Conservation (phyloP, 92 coral and sea anemone genomes). For the Zoanthus solanderi region DNA sequence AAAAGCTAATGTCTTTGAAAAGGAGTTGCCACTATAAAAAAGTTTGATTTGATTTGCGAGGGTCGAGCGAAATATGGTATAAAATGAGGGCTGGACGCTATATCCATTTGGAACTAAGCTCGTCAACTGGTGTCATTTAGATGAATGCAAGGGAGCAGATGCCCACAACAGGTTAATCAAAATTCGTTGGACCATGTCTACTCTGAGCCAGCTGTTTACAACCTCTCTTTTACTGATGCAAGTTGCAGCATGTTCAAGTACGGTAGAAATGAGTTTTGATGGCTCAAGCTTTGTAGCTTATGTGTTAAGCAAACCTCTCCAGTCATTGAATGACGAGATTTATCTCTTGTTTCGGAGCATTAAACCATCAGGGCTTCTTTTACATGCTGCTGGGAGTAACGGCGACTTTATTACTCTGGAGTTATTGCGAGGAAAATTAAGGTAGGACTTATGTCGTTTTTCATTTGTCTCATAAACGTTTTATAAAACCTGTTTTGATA, state of each 20-base stretch:
- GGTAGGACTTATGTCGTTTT: slow-evolving; percentile 66
- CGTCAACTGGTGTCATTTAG: slow-evolving; percentile 33
- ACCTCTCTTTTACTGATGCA: slow-evolving; percentile 15
- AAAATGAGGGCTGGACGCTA: slow-evolving; percentile 26
- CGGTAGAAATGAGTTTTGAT: slow-evolving; percentile 70
- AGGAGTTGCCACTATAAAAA: slow-evolving; percentile 42
- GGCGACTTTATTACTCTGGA: slow-evolving; percentile 93
- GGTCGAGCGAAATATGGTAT: slow-evolving; percentile 53
- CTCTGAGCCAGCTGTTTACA: slow-evolving; percentile 17
- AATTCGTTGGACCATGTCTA: slow-evolving; percentile 40
- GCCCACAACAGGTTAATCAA: slow-evolving; percentile 23
- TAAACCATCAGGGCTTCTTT: slow-evolving; percentile 82
- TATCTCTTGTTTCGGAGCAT: slow-evolving; percentile 80
- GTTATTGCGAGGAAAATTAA: slow-evolving; percentile 88
- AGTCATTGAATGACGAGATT: slow-evolving; percentile 65
- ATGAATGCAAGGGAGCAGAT: slow-evolving; percentile 39
- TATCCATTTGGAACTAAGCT: not conserved
- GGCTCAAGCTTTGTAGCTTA: slow-evolving; percentile 80
- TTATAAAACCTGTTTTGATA: slow-evolving; percentile 19
- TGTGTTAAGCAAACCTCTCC: slow-evolving; percentile 45
- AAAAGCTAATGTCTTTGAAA: slow-evolving; percentile 33
- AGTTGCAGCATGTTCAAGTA: slow-evolving; percentile 28
- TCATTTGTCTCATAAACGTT: slow-evolving; percentile 15
- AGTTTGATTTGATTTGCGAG: slow-evolving; percentile 43
- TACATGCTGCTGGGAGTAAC: slow-evolving; percentile 80